phyloP scores from a whole-genome alignment of 1,140 invertebrate genomes.

The Listronotus oregonensis region DNA sequence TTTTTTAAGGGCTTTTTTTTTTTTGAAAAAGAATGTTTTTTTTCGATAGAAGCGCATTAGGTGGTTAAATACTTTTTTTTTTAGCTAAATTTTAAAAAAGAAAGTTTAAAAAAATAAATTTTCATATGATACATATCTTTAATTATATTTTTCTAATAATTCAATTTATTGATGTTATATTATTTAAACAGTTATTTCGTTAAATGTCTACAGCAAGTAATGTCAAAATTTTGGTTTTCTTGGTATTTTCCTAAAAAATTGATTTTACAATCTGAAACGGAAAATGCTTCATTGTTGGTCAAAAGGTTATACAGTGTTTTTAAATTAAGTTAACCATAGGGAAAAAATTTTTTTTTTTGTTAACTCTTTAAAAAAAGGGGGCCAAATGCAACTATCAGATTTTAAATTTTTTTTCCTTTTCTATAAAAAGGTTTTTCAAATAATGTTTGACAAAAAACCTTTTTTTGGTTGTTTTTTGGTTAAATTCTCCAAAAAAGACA shows the following conservation, averaged over 20 bases:
- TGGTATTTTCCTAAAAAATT: background rate
- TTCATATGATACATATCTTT: conserved; percentile 55
- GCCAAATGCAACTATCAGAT: too few relatives aligned
- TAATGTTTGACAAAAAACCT: too few relatives aligned
- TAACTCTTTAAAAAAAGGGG: too few relatives aligned
- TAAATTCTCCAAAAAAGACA: too few relatives aligned
- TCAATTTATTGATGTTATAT: conserved; percentile 52
- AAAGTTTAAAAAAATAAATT: conserved; percentile 48
- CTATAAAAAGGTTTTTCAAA: too few relatives aligned
- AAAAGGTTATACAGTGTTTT: too few relatives aligned
- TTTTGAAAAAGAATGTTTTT: conserved; percentile 4
- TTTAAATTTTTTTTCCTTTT: too few relatives aligned
- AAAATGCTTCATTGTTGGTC: too few relatives aligned
- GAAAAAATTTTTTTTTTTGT: too few relatives aligned
- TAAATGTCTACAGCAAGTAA: conserved; percentile 54
- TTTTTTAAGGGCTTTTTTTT: conserved; percentile 16
- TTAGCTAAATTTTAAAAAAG: conserved; percentile 10
- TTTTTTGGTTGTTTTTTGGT: too few relatives aligned
- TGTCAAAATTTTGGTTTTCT: conserved; percentile 19
- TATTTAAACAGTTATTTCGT: conserved; percentile 51
- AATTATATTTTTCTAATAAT: conserved; percentile 19
- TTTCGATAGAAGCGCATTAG: conserved; percentile 19
- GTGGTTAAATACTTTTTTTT: conserved; percentile 8
- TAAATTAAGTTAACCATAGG: too few relatives aligned
- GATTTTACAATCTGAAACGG: too few relatives aligned